Base-by-base conservation (phyloP, 2,797 vertebrate genomes). In the Bovichtus diacanthus region DNA sequence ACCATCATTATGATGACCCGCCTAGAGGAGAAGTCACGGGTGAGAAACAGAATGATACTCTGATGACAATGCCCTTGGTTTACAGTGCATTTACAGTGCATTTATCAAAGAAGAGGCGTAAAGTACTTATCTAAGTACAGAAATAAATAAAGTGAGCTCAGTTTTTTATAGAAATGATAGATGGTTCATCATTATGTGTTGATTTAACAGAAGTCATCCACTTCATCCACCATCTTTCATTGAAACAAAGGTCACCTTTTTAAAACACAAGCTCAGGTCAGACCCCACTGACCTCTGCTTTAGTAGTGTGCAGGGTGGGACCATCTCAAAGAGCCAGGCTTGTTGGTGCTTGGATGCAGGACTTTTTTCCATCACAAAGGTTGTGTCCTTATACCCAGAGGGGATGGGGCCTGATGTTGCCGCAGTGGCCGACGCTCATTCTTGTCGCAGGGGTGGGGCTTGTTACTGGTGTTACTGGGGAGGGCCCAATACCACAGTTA, bases 1-100 rank as follows among this genome's bases (percentile, higher is more conserved):
- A 98, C 97, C 2, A 95, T 99, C 9, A 93, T 99, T 67, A 99
- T 99, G 98, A 99, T 99, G 97, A 99, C 98, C 9, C 95, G 96
- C 54, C 94, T 99, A 34, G 98, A 99, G 83, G 98, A 99, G 89
- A 99, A 98, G 86, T 97, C 97, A 58, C 94, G 97, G 95, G 98
- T 99, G 88, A 94, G 19, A 46, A 29, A 49, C 23, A 36, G 47
- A 58, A 21, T 39, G 6, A 44, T n/a, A 31, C 9, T 47, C 5
- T 60, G 41, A 49, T n/a, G 43, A 67, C 46, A 51, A 8, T 9
- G n/a, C 27, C 3, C 5, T n/a, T 44, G 25, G 13, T 49, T 34
- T 34, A 49, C 21, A 9, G 7, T 2, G 23, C 2, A 16, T 46
- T 25, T 15, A 49, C 21, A 9, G 7, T 2, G 23, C 2, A 16